phyloP scores from a whole-genome alignment of 2,113 vertebrate species.

The Catharus fuscescens region DNA sequence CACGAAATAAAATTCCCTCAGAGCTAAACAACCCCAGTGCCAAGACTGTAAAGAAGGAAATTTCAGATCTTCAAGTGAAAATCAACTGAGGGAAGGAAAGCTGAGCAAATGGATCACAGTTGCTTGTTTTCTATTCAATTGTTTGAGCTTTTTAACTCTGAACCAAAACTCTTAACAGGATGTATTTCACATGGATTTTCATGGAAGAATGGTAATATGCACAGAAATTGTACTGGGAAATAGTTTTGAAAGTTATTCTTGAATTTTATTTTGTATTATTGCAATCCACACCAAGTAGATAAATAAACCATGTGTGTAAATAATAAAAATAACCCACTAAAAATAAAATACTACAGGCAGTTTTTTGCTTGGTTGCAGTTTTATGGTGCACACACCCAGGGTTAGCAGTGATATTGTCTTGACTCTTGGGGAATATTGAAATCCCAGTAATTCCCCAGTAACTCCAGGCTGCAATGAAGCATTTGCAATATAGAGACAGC shows the following conservation, averaged over 20 bases:
- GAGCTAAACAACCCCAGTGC: background rate
- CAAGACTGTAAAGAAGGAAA: background rate
- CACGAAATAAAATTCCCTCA: background rate
- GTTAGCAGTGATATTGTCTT: background rate
- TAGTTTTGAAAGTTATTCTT: background rate
- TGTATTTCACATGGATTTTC: background rate
- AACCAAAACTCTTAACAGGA: background rate
- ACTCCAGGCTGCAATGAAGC: background rate
- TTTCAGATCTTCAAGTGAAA: background rate
- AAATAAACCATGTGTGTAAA: background rate
- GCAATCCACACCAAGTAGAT: background rate
- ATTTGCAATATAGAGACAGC: rapidly evolving
- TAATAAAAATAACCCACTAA: background rate
- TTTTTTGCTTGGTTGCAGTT: background rate
- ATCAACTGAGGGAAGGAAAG: background rate
- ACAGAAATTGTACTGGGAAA: background rate
- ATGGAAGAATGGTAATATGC: background rate
- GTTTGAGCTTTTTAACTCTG: background rate
- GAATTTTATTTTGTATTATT: background rate
- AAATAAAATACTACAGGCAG: background rate
- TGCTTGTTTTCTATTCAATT: background rate
- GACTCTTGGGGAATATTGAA: background rate
- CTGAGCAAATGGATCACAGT: background rate
- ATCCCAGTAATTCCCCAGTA: background rate
- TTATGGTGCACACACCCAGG: background rate